Base-by-base conservation (phyloP, 2,888 invertebrate genomes). In the Sinhomidia bicolor region DNA sequence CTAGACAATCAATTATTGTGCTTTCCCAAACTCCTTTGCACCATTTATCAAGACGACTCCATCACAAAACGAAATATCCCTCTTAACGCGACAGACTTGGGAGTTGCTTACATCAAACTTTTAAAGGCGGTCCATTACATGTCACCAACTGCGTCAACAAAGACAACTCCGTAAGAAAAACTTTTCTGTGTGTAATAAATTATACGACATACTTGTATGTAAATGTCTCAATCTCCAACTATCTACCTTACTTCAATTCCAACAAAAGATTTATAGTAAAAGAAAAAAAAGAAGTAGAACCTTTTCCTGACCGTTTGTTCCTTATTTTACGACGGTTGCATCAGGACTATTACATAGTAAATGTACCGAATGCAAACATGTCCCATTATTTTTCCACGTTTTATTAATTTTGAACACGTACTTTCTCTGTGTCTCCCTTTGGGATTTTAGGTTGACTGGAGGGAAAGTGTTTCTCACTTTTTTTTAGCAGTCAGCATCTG, bases 21-120 rank as follows among this genome's bases (percentile, higher is more conserved):
- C 47, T 86, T 86, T 54, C 86, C 86, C 17, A 86, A 86, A 86
- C 86, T 86, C 20, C 80, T 86, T 44, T 86, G 86, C 36, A 86
- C 86, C 26, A 86, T 86, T 60, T 86, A 86, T 81, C 86, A 86
- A 41, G 86, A 81, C 74, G 47, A 81, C 81, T 54, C 86, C 23
- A 86, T 86, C 65, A 60, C 44, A 10, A 23, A 65, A 17, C 32
- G 78, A 41, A n/a, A 44, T 20, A 32, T 36, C 23, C 26, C 54
- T 20, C 12, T 86, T 12, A 86, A 86, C 54, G 74, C 47, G 3
- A 86, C 86, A n/a, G 86, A 86, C 14, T 41, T 86, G 71, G 86
- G 60, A 17, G 41, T 86, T 10, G 86, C 86, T 12, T 86, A 86
- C 47, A 60, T 81, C n/a, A 71, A 86, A 32, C 74, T 86, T 23